Conservation (phyloP, 1,140 invertebrate species). For the Caenorhabditis tropicalis region DNA sequence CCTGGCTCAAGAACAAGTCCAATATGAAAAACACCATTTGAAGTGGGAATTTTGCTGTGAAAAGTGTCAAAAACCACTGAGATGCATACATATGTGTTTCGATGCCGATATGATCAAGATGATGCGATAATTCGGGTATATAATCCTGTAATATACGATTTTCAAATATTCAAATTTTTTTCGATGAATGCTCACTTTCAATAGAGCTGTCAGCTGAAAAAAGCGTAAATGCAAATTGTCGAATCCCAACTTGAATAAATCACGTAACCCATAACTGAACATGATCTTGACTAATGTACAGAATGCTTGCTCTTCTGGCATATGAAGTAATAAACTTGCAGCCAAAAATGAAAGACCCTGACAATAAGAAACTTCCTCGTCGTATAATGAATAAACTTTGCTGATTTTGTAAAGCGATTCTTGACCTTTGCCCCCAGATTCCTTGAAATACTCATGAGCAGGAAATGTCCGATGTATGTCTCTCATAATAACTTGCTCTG, state of each 20-base stretch:
- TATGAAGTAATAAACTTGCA: constrained; percentile 90
- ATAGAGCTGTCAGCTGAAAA: constrained; percentile 92
- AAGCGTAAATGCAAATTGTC: constrained; percentile 83
- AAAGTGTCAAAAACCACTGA: constrained; percentile 98
- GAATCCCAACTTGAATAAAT: constrained; percentile 79
- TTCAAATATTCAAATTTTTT: too few relatives aligned
- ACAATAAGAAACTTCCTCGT: constrained; percentile 96
- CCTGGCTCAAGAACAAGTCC: constrained; percentile 84
- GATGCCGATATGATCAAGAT: constrained; percentile 88
- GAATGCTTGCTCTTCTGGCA: constrained; percentile 99
- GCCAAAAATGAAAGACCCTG: constrained; percentile 96
- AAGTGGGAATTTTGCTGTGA: constrained; percentile 96
- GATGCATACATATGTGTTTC: constrained; percentile 99
- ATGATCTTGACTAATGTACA: constrained; percentile 93
- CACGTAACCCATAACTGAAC: constrained; percentile 91
- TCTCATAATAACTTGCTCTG: constrained; percentile 87
- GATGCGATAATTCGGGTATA: constrained; percentile 84
- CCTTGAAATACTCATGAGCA: constrained; percentile 95
- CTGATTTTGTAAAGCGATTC: constrained; percentile 91
- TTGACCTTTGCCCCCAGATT: constrained; percentile 87
- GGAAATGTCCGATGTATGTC: constrained; percentile 98
- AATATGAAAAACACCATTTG: constrained; percentile 96
- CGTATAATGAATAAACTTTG: constrained; percentile 89
- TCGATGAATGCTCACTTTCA: constrained; percentile 79
- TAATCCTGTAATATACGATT: constrained; percentile 80